Base-by-base conservation (phyloP, 2,888 invertebrate species). In the Cheilosia pagana region DNA sequence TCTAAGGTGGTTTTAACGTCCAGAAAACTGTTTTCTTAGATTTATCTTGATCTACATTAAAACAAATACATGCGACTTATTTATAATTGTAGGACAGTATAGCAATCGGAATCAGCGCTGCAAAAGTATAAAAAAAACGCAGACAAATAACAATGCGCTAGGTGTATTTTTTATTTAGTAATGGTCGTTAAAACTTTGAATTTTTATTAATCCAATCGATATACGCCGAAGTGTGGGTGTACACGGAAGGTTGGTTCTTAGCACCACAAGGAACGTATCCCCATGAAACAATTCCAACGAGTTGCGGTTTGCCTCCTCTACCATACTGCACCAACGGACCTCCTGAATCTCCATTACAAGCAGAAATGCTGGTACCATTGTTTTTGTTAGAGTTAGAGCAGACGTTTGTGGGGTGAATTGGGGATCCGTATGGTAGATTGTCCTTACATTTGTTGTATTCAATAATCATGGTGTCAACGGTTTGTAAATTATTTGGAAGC, bases 251-350 rank as follows among this genome's bases (percentile, higher is more conserved):
- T 6, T 81, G 16, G 28, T 90, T 89, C 14, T 77, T 86, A 2
- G 82, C 1, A 6, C 93, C 93, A 70, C 93, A 93, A 45, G 93
- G 93, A 52, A 91, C 90, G 45, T 88, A 88, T 12, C 93, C 93
- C 93, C 93, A 93, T 31, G 93, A 93, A 14, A 93, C 93, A 57
- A 93, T 83, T 79, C 93, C 93, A 71, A 93, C 89, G 48, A 92
- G 89, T 53, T 91, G 88, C 57, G 87, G 55, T 41, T 87, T n/a
- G 3, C 87, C 85, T 0, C 74, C 39, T 5, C 39, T 35, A 25
- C 57, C 45, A 62, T 89, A 88, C 25, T 90, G 88, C 4, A 91
- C 90, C 55, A 91, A 74, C 23, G 91, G 91, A 7, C 91, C 90
- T 39, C 91, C 91, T 21, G 91, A 91, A 86, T 92, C 92, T 4